Evolutionary conservation across 2,888 invertebrate genomes (phyloP), one percentile per base, ranked within the genome.

Genomic region (Drosophila lutescens): DNA sequence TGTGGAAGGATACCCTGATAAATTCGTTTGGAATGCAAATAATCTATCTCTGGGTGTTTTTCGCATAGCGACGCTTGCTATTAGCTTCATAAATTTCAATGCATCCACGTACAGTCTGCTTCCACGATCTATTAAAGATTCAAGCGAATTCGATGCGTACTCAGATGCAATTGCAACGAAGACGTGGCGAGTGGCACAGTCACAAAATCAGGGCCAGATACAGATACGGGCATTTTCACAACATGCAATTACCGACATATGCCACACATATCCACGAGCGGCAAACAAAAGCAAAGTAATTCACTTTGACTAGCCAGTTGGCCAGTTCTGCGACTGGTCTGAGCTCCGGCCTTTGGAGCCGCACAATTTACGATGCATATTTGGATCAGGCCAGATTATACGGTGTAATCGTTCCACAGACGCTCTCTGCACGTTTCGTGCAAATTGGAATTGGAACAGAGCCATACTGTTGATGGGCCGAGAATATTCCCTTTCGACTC

Each of bases 101-200:
- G 58, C 69, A 65, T 77, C 73, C 83, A 83, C 84, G 83, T 86
- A 75, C 65, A 34, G 60, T 62, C 71, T 58, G 67, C 72, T 79
- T 86, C 76, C 86, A 84, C 81, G 83, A 75, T 67, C 54, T 81
- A 84, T 84, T 86, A 84, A 78, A 76, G 74, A 84, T 86, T 84
- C 49, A 59, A 32, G 36, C 23, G 61, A 74, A 79, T 72, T 68
- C 77, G 66, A 40, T 66, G 69, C 79, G 80, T 70, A 72, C 83
- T 76, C 74, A 63, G 76, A 61, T 63, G 74, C 78, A 84, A 84
- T 86, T 84, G 78, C 60, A 47, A 56, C 17, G 51, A 54, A 65
- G 54, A 58, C 34, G 38, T 55, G 62, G 74, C 74, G 56, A 77
- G 59, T 56, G 67, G 62, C 61, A 58, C 67, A 71, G 58, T 46